Percentiles rank a stretch among this genome's conserved stretches.
phyloP scores from a whole-genome alignment of 2,888 invertebrate genomes.

The Caenorhabditis zanzibari region DNA sequence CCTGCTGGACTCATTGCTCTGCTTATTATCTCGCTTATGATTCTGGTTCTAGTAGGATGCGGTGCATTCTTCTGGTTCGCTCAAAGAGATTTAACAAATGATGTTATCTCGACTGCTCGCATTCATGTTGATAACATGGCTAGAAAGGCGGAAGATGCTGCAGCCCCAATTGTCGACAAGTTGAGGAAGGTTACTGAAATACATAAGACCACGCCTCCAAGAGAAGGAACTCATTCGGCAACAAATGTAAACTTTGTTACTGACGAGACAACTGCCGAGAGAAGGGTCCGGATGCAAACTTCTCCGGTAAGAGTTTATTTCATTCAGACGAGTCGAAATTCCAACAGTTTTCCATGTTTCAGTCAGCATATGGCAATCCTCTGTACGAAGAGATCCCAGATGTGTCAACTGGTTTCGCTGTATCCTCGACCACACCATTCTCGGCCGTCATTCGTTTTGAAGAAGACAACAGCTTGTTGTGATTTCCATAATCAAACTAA shows the following conservation, averaged over 20 bases:
- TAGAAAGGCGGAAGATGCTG: constrained; percentile 51
- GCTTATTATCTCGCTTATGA: constrained; percentile 44
- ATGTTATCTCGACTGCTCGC: constrained; percentile 48
- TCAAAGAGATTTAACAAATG: constrained; percentile 39
- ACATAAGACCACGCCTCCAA: constrained; percentile 24
- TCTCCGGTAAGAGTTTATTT: constrained; percentile 54
- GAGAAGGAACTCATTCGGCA: constrained; percentile 50
- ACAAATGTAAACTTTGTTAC: constrained; percentile 62
- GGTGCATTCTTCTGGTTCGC: constrained; percentile 45
- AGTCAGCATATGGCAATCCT: constrained; percentile 61
- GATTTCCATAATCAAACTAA: constrained; percentile 12
- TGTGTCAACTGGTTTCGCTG: constrained; percentile 10
- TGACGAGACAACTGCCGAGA: constrained; percentile 54
- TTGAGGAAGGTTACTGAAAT: constrained; percentile 23
- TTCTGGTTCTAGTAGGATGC: constrained; percentile 31
- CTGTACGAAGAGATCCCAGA: constrained; percentile 59
- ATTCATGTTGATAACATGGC: constrained; percentile 58
- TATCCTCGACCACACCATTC: constrained; percentile 42
- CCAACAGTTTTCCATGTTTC: constrained; percentile 14
- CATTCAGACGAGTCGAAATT: not conserved
- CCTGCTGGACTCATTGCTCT: constrained; percentile 28
- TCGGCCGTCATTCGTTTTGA: constrained; percentile 47
- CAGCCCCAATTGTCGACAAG: constrained; percentile 62
- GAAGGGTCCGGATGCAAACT: constrained; percentile 31
- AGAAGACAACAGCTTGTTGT: constrained; percentile 38